Evolutionary conservation across 2,888 invertebrate genomes (phyloP), one percentile per base, ranked within the genome.

Genomic region (Chrysotoxum bicinctum): DNA sequence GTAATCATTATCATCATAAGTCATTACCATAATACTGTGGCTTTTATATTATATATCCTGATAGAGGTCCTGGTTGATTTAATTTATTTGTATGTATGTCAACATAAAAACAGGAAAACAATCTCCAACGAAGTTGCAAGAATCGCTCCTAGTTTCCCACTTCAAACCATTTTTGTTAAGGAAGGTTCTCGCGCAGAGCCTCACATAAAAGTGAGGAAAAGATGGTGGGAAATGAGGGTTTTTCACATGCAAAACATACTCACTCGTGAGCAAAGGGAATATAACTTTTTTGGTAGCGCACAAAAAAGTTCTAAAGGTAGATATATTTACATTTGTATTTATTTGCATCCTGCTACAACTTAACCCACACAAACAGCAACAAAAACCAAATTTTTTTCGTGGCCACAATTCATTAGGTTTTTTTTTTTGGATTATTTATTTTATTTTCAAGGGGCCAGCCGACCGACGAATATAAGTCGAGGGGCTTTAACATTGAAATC

Each of bases 341-440:
- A 54, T 43, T 70, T 32, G 52, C 26, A 40, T 37, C 14, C 19
- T 40, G 30, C 19, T 14, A 37, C 30, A 32, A 54, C 37, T 45
- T n/a, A n/a, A n/a, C n/a, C n/a, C 10, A 0, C 30, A 64, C 19
- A 40, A 30, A 69, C 32, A 58, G 43, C 40, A 50, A 50, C 60
- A 37, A 50, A 45, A 62, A 26, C 9, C 16, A 30, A 48, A 37
- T 19, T 50, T 48, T 48, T 64, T 54, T 81, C 76, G 76, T 82
- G 81, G 81, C 60, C 72, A 76, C 76, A 72, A 76, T 72, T 72
- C 66, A 82, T 82, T 81, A 72, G 72, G 19, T 56, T 26, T 26
- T 23, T 26, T 35, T 37, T 48, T 48, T 48, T 26, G n/a, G n/a
- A 12, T 14, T 37, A 37, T 43, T 43, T 43, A 54, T 54, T 54